Base-by-base conservation (phyloP, 2,888 invertebrate genomes). In the Eristalinus sepulchralis region DNA sequence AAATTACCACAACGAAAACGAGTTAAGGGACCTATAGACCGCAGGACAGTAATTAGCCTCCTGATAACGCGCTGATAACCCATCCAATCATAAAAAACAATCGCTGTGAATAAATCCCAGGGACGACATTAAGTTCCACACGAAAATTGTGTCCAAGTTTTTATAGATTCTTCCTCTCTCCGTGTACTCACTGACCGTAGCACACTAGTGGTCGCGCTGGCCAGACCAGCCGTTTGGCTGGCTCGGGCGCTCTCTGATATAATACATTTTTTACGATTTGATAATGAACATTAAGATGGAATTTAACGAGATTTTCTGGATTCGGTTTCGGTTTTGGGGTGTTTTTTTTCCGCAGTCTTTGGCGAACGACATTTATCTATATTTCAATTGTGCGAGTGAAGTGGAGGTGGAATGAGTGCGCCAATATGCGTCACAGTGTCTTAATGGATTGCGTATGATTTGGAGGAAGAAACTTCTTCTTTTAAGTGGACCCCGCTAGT, bases 41-140 rank as follows among this genome's bases (percentile, higher is more conserved):
- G 88, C 89, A 88, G 88, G 89, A 89, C 89, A 90, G 91, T 91
- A 92, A 91, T 92, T 91, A 92, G 92, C 89, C 89, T 88, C 88
- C 88, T 83, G 90, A 91, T 91, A 91, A 91, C 89, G 90, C 88
- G 79, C 88, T 89, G 91, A 91, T 91, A 91, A 89, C 89, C 89
- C 82, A 64, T 64, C 72, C 85, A 85, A 85, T 85, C 85, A 70
- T 85, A 85, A 85, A 85, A 85, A 85, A 82, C 85, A 82, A 82
- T 85, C 82, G 77, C 82, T 78, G 36, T 31, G 82, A 73, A 77
- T 85, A 82, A 82, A 78, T 82, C 82, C 85, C 85, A 73, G 82
- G 82, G 85, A 85, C 68, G 64, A 85, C 82, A 85, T 85, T 85
- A 85, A 85, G 77, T 82, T 82, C 77, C 73, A 63, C 77, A 73